Evolutionary conservation across 2,888 invertebrate species (phyloP), one percentile per base, ranked within the genome.

Genomic region (Pheosia tremula): DNA sequence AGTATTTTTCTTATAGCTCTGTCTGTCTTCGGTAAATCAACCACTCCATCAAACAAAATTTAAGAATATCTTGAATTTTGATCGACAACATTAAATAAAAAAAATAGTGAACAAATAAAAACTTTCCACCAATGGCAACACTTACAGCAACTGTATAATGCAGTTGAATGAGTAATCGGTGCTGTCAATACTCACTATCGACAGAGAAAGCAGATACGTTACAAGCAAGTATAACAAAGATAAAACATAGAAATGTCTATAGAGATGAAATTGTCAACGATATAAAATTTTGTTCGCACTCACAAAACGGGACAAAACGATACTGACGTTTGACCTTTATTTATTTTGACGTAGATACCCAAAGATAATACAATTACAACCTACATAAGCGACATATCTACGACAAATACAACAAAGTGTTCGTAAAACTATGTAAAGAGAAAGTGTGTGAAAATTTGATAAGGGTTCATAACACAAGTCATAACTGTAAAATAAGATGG

Each of bases 401-500:
- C 24, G 1, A 24, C 24, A 24, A 7, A 55, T 58, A 57, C 57
- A 67, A 72, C 57, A 62, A 58, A 59, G 58, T 58, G 52, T 64
- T 62, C 62, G 59, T 60, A 57, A 67, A 66, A 60, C 70, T 78
- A 79, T 64, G 56, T 61, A 61, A 60, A 41, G 62, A 57, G 66
- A 72, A 69, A 62, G 60, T 37, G 36, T 38, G 56, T n/a, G 13
- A 54, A 64, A 63, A 52, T 24, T 24, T 0, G 24, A 56, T 55
- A 53, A 45, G 43, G 60, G 49, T 52, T 57, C 6, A 52, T 55
- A 50, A 38, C 2, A 24, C 41, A 47, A 41, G 39, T 57, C 4
- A n/a, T 47, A 4, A 60, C 39, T 38, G 8, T n/a, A 13, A 41
- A 53, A 49, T 76, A 86, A 79, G 77, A 98, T 98, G 98, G 98